Conservation (phyloP, 1,140 invertebrate genomes). For the Reticulitermes speratus region DNA sequence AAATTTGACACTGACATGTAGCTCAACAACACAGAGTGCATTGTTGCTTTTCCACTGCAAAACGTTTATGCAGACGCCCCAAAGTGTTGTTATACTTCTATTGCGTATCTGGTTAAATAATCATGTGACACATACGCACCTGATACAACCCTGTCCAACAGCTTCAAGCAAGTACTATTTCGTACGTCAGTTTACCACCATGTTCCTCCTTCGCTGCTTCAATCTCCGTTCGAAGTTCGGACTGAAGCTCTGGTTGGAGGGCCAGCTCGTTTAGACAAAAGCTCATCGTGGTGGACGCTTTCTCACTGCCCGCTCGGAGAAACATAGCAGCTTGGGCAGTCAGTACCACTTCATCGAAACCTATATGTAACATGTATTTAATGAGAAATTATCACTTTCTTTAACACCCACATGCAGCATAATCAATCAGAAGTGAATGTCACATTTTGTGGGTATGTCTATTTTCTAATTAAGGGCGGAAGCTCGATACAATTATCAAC, state of each 20-base stretch:
- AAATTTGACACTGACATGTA: too few relatives aligned
- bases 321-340: neutral
- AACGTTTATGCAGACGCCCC: too few relatives aligned
- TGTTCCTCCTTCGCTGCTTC: neutral
- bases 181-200: neutral
- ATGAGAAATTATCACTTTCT: too few relatives aligned
- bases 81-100: too few relatives aligned
- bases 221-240: neutral
- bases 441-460: too few relatives aligned
- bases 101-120: too few relatives aligned
- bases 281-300: neutral
- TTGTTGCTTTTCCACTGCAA: too few relatives aligned
- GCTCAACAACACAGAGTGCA: too few relatives aligned
- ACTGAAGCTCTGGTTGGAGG: neutral
- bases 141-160: neutral
- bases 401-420: too few relatives aligned
- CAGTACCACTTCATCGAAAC: neutral
- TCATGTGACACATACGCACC: neutral
- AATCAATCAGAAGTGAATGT: too few relatives aligned
- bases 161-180: neutral
- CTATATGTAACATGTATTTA: neutral
- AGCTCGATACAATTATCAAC: too few relatives aligned
- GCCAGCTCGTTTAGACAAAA: neutral
- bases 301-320: neutral
- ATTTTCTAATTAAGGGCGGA: too few relatives aligned